Evolutionary conservation across 2,888 invertebrate genomes (phyloP).

Genomic region (Drosophila robusta): DNA sequence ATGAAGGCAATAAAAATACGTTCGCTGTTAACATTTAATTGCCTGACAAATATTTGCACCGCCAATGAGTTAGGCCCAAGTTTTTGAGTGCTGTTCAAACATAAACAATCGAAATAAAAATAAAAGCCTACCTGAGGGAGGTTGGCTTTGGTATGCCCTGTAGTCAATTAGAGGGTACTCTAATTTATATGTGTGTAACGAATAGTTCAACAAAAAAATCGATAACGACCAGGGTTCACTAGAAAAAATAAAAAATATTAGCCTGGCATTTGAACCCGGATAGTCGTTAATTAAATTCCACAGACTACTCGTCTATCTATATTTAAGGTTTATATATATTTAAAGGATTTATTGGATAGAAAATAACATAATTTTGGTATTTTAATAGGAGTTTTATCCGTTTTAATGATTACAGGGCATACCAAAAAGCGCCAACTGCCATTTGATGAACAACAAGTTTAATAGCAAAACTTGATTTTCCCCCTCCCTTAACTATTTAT

Average conservation of each 20-base stretch:
- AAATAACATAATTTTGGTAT: too few species aligned
- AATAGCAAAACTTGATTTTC: constrained; percentile 51
- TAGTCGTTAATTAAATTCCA: too few species aligned
- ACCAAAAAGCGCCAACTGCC: constrained; percentile 3
- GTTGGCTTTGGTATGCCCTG: neutral
- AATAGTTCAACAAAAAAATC: too few species aligned
- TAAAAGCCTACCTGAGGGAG: neutral
- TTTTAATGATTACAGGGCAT: constrained; percentile 9
- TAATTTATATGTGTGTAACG: too few species aligned
- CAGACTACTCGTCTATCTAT: too few species aligned
- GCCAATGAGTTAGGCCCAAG: constrained; percentile 45
- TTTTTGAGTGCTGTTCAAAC: constrained; percentile 63
- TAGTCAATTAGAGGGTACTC: too few species aligned
- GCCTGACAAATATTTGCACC: constrained; percentile 72
- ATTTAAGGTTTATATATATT: too few species aligned
- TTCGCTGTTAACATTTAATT: constrained; percentile 68
- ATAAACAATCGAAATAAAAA: constrained; percentile 16
- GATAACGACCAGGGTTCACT: too few species aligned
- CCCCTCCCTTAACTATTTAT: neutral
- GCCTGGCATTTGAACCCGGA: too few species aligned
- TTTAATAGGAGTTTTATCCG: neutral
- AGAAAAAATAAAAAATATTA: too few species aligned
- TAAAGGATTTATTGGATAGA: too few species aligned
- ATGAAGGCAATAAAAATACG: constrained; percentile 47
- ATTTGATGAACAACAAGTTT: constrained; percentile 56